Base-by-base conservation (phyloP, 2,888 invertebrate genomes). In the Noctuana brunneofusca region DNA sequence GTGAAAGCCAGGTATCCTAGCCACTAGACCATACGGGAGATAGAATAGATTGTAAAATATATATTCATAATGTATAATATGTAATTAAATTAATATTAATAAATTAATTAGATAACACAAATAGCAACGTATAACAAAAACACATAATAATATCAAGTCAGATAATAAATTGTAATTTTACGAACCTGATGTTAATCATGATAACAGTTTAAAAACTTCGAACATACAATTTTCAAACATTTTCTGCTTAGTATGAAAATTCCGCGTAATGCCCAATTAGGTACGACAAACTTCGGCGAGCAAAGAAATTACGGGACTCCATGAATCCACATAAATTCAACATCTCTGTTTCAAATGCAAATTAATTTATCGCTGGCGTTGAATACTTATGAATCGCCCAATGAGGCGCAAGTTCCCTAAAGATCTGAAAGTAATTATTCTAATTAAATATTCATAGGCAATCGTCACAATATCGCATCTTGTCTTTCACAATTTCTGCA, bases 1-100 rank as follows among this genome's bases (percentile, higher is more conserved):
- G 93, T 93, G 93, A 93, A 92, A 93, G 93, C 93, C 93, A 93
- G 93, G 93, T 93, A 93, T 93, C 93, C 93, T 93, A 93, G 93
- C 93, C 93, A 93, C 93, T 93, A 93, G 93, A 93, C 92, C 92
- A 92, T 92, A 92, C 91, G 92, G 92, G 92, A 92, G 93, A 93
- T 93, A 93, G 93, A 93, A 93, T 93, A 93, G 93, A 93, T 91
- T 92, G 92, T 92, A 92, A 91, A 92, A 92, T 92, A 92, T 67
- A 52, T 80, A 41, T 0, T 0, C 5, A 24, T 24, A 24, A 24
- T 24, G 24, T 24, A 24, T 5, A 3, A 24, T 4, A 1, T 24
- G n/a, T n/a, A n/a, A n/a, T n/a, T n/a, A n/a, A n/a, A n/a, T n/a
- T n/a, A n/a, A n/a, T n/a, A n/a, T n/a, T n/a, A n/a, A n/a, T n/a